phyloP scores from a whole-genome alignment of 2,888 invertebrate genomes.

The Resseliella maxima region DNA sequence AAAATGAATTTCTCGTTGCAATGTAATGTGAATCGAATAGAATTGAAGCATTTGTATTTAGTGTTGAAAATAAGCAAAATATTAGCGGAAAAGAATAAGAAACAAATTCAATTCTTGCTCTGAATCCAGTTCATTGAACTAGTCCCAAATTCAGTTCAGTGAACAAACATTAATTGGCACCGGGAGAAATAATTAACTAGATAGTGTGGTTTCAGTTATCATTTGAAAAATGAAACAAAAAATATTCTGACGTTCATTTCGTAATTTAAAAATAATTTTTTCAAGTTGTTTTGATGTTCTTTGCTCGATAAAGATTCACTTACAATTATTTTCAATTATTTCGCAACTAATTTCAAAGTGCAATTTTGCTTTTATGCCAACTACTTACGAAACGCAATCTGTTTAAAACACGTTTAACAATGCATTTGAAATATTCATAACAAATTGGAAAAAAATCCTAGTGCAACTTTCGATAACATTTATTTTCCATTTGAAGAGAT shows the following conservation, averaged over 20 bases:
- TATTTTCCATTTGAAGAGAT: too few species aligned
- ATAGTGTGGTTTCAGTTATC: background rate
- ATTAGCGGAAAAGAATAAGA: background rate
- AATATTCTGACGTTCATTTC: background rate
- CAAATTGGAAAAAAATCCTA: too few species aligned
- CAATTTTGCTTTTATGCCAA: background rate
- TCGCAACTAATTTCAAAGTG: background rate
- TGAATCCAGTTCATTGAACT: background rate
- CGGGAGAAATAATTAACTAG: background rate
- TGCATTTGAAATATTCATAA: too few species aligned
- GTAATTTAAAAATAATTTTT: background rate
- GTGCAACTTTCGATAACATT: too few species aligned
- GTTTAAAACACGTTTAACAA: background rate
- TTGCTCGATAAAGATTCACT: background rate
- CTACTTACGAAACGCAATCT: background rate
- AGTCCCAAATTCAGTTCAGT: slow-evolving; percentile 13
- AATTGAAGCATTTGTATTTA: too few species aligned
- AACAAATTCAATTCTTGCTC: background rate
- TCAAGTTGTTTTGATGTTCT: background rate
- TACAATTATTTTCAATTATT: background rate
- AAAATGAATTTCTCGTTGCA: too few species aligned
- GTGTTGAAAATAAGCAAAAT: background rate
- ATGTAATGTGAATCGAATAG: too few species aligned
- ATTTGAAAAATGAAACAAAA: background rate
- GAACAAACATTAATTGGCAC: background rate